These are phyloP conservation scores for Orientallactaga bullata DNA, from an alignment of 2,113 vertebrate genomes.

Conservation along the genomic window DNA sequence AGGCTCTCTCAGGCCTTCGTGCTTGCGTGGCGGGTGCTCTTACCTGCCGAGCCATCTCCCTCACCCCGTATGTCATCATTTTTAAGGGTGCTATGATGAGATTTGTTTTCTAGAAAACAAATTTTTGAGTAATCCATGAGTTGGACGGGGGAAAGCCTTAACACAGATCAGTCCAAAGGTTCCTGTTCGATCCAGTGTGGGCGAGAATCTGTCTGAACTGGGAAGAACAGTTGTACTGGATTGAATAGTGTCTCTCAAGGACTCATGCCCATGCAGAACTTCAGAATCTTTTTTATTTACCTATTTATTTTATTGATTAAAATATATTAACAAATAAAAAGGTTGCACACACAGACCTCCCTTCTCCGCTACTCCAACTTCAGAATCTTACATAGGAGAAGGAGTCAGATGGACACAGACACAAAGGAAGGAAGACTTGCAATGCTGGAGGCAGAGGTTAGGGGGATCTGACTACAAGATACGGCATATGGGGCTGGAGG, in stretches of 20 bases:
- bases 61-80: too few relatives aligned
- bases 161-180: neutral
- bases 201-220: neutral
- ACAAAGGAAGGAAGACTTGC: neutral
- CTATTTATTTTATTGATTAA: too few relatives aligned
- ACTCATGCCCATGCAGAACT: neutral
- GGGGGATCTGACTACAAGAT: neutral
- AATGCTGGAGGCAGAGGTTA: too few relatives aligned
- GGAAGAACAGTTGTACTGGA: neutral
- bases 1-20: too few relatives aligned
- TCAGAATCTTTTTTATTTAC: neutral
- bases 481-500: neutral
- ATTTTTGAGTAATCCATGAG: neutral
- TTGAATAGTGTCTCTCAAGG: neutral
- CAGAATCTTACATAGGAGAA: neutral
- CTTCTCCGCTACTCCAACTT: too few relatives aligned
- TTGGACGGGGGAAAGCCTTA: neutral
- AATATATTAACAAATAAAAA: too few relatives aligned
- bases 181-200: neutral
- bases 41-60: too few relatives aligned
- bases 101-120: constrained; percentile 15
- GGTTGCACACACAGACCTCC: too few relatives aligned
- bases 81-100: neutral
- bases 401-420: neutral
- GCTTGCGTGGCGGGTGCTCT: too few relatives aligned